Evolutionary conservation across 2,797 vertebrate genomes (phyloP).

Genomic region (Oryzias sinensis): DNA sequence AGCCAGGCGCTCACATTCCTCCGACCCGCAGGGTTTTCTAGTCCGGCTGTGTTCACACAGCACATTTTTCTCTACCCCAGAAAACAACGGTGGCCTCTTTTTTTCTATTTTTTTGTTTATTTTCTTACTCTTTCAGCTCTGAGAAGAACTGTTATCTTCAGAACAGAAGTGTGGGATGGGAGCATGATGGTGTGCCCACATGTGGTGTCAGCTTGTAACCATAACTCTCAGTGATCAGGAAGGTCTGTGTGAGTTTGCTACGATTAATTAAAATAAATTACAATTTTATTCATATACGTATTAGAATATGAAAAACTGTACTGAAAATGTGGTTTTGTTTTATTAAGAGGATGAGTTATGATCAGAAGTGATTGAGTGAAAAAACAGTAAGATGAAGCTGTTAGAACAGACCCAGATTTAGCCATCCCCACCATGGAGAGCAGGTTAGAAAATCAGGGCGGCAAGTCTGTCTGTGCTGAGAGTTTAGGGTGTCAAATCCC

Average conservation of each 20-base stretch:
- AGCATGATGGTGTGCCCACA: constrained; percentile 37
- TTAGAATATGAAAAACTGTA: too few relatives aligned
- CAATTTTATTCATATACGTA: too few relatives aligned
- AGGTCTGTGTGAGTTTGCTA: constrained; percentile 21
- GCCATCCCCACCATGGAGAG: too few relatives aligned
- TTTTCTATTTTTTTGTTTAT: constrained; percentile 15
- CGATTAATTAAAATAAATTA: too few relatives aligned
- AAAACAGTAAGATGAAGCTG: too few relatives aligned
- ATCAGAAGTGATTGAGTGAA: too few relatives aligned
- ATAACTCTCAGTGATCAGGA: constrained; percentile 9
- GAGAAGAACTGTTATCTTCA: constrained; percentile 38
- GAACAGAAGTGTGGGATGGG: constrained; percentile 30
- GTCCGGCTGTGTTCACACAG: constrained; percentile 11
- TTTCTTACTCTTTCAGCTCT: constrained; percentile 11
- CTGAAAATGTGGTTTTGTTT: too few relatives aligned
- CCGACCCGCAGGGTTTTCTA: constrained; percentile 54
- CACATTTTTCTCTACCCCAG: constrained; percentile 37
- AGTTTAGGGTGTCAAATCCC: too few relatives aligned
- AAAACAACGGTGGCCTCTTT: constrained; percentile 17
- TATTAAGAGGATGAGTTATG: too few relatives aligned
- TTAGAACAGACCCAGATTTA: too few relatives aligned
- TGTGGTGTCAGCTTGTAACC: constrained; percentile 19
- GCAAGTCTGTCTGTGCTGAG: too few relatives aligned
- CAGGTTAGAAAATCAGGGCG: too few relatives aligned
- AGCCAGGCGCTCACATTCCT: constrained; percentile 54